A percentile compares a stretch with the other conserved stretches of the same genome.
These are phyloP conservation scores for Lophius americanus DNA, from an alignment of 2,797 vertebrate genomes.

Conservation along the genomic window DNA sequence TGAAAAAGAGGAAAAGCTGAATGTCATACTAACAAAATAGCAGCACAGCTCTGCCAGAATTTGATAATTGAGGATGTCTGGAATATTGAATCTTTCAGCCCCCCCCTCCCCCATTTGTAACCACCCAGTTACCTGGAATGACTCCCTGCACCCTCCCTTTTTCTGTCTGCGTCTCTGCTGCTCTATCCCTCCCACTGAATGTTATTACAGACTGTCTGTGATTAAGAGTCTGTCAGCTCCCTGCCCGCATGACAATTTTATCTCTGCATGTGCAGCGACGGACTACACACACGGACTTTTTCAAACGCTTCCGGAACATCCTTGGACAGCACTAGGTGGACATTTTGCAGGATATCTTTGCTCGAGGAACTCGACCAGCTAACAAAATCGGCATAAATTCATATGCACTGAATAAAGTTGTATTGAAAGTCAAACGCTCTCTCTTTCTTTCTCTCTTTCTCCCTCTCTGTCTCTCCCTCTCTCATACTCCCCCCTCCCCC, in stretches of 20 bases:
- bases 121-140: neutral
- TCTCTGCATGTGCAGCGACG: too few relatives aligned
- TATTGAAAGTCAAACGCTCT: neutral
- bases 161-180: neutral
- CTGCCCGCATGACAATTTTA: too few relatives aligned
- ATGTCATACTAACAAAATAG: slow-evolving; percentile 3
- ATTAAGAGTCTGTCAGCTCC: too few relatives aligned
- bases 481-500: neutral
- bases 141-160: neutral
- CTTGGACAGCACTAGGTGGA: too few relatives aligned
- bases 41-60: neutral
- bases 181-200: too few relatives aligned
- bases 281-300: neutral
- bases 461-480: neutral
- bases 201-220: too few relatives aligned
- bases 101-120: neutral
- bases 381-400: too few relatives aligned
- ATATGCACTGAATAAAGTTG: neutral
- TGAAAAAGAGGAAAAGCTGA: too few relatives aligned
- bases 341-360: too few relatives aligned
- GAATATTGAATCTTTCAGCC: neutral
- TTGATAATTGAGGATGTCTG: slow-evolving; percentile 24
- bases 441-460: neutral
- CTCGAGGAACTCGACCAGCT: too few relatives aligned
- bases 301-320: too few relatives aligned